phyloP scores from a whole-genome alignment of 2,113 vertebrate genomes.

The Athene cunicularia region DNA sequence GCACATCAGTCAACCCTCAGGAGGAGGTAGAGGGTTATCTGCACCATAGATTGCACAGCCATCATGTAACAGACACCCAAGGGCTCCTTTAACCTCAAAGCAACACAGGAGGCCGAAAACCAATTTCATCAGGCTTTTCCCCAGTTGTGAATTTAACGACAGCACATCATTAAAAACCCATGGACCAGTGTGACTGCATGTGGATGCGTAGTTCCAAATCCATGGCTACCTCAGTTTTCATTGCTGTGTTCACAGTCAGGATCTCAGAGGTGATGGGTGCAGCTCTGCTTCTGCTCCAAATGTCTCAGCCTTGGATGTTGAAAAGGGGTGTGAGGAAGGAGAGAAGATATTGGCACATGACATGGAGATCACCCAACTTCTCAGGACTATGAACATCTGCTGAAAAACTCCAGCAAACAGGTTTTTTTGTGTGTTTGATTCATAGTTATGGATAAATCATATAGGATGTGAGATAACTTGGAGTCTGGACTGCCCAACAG shows the following conservation, averaged over 20 bases:
- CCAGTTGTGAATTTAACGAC: background rate
- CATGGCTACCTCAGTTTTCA: fast-evolving
- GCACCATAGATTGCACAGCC: background rate
- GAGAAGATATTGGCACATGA: background rate
- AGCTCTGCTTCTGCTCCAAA: background rate
- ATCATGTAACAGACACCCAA: background rate
- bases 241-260: background rate
- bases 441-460: background rate
- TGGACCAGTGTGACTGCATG: fast-evolving
- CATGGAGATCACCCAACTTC: background rate
- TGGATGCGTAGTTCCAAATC: background rate
- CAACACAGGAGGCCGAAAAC: background rate
- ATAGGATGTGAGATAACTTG: background rate
- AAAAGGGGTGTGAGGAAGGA: background rate
- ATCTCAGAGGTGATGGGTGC: fast-evolving
- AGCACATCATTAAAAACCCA: background rate
- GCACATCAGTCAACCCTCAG: background rate
- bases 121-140: background rate
- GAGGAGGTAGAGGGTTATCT: background rate
- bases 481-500: background rate
- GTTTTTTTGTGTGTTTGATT: background rate
- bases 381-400: background rate
- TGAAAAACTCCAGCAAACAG: background rate
- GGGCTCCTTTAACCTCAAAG: background rate
- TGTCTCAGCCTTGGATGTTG: fast-evolving